Conservation (phyloP, 1,140 invertebrate species). For the Muscidifurax raptorellus region DNA sequence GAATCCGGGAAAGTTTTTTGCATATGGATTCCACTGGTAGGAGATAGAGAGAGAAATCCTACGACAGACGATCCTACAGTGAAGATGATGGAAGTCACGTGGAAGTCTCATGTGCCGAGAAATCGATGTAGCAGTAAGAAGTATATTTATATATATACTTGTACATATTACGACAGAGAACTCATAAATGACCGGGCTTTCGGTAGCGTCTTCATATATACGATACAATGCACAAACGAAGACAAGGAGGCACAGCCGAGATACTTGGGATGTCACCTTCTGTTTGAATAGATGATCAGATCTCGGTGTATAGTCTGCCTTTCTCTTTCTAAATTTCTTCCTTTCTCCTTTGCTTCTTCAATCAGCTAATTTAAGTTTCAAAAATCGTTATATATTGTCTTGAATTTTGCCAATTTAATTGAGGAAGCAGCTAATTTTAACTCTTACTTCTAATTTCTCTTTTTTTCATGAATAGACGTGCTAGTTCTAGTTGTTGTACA, state of each 20-base stretch:
- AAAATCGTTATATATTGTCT: not conserved
- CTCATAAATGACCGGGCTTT: not conserved
- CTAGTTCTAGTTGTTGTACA: no score
- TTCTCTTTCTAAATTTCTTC: constrained; percentile 21
- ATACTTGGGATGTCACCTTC: constrained; percentile 1
- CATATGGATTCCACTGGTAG: no score
- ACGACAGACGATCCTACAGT: not conserved
- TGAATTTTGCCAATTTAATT: no score
- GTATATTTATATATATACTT: not conserved
- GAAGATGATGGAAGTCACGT: not conserved
- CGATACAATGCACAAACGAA: not conserved
- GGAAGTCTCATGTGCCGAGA: not conserved
- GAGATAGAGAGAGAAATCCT: not conserved
- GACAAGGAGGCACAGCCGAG: not conserved
- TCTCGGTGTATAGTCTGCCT: not conserved
- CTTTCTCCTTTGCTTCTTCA: not conserved
- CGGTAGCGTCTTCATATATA: not conserved
- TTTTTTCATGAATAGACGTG: no score
- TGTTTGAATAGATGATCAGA: not conserved
- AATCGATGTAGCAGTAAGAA: not conserved
- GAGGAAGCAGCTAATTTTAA: no score
- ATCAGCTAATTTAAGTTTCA: not conserved
- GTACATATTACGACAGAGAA: not conserved
- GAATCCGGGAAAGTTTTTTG: not conserved
- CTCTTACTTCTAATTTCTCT: no score